A percentile compares a stretch with the other conserved stretches of the same genome.
Conservation (phyloP, 2,113 vertebrate genomes). For the Gallinago undulata region DNA sequence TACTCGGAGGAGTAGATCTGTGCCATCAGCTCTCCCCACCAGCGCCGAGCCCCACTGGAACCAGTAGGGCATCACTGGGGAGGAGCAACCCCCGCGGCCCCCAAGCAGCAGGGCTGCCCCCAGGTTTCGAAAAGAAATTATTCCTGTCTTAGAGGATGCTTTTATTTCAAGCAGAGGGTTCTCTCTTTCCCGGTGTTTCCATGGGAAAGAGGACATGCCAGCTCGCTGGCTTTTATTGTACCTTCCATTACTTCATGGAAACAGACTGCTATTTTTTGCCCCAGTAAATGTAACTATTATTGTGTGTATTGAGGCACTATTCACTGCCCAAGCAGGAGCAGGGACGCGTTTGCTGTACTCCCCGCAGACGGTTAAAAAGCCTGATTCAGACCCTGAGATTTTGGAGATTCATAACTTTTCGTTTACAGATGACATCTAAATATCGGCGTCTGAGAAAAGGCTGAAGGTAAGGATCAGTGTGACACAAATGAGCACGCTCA, state of each 20-base stretch:
- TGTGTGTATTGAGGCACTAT: neutral
- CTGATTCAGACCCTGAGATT: neutral
- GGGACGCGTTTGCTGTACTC: neutral
- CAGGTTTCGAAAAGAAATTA: neutral
- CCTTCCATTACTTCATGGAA: neutral
- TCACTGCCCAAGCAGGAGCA: neutral
- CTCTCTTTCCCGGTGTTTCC: neutral
- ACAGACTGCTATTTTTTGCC: neutral
- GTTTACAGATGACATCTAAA: neutral
- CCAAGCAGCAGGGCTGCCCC: neutral
- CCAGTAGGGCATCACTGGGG: rapidly evolving
- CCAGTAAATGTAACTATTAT: neutral
- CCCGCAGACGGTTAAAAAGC: neutral
- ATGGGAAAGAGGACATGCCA: neutral
- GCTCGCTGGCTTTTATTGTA: neutral
- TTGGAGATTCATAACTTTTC: neutral
- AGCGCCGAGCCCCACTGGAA: neutral
- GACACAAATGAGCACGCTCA: neutral
- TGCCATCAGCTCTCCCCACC: neutral
- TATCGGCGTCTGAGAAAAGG: neutral
- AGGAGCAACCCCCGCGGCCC: neutral
- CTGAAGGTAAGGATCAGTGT: neutral
- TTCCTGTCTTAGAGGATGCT: neutral
- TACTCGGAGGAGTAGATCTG: neutral
- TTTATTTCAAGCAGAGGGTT: neutral